Percentiles rank a stretch among this genome's conserved stretches.
phyloP scores from a whole-genome alignment of 1,140 invertebrate species.

The Thaumetopoea pityocampa region DNA sequence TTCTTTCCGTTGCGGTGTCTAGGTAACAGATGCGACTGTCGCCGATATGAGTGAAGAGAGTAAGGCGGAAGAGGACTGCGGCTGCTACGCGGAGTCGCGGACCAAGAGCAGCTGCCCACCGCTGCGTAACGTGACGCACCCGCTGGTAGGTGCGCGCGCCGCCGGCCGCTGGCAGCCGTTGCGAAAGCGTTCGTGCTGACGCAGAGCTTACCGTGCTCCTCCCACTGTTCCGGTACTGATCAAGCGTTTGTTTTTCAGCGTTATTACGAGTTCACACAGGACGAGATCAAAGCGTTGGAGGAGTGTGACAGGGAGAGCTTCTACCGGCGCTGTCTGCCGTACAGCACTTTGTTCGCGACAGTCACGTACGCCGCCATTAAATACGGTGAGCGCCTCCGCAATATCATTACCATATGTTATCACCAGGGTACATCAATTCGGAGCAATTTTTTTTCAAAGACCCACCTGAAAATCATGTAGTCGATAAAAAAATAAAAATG shows the following conservation, averaged over 20 bases:
- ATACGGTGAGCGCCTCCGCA: conserved; percentile 34
- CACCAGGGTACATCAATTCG: too few species aligned
- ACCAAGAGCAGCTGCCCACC: conserved; percentile 39
- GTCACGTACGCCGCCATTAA: conserved; percentile 50
- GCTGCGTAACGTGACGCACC: conserved; percentile 52
- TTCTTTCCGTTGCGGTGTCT: conserved; percentile 19
- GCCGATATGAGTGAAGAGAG: conserved; percentile 40
- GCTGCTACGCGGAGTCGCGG: conserved; percentile 33
- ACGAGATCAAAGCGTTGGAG: conserved; percentile 61
- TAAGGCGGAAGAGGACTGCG: conserved; percentile 38
- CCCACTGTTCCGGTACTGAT: background rate
- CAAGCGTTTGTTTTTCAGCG: conserved; percentile 35
- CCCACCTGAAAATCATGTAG: too few species aligned
- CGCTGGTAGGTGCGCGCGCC: conserved; percentile 44
- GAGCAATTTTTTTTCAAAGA: too few species aligned
- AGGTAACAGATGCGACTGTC: conserved; percentile 6
- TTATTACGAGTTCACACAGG: conserved; percentile 61
- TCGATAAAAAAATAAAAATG: too few species aligned
- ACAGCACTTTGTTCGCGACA: conserved; percentile 46
- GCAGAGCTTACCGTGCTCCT: background rate
- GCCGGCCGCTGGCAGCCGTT: background rate
- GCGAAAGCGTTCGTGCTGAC: background rate
- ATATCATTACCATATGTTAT: background rate
- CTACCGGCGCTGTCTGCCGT: conserved; percentile 56
- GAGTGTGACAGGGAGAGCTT: conserved; percentile 68